Evolutionary conservation across 1,140 invertebrate genomes (phyloP).

Genomic region (Planococcus citri): DNA sequence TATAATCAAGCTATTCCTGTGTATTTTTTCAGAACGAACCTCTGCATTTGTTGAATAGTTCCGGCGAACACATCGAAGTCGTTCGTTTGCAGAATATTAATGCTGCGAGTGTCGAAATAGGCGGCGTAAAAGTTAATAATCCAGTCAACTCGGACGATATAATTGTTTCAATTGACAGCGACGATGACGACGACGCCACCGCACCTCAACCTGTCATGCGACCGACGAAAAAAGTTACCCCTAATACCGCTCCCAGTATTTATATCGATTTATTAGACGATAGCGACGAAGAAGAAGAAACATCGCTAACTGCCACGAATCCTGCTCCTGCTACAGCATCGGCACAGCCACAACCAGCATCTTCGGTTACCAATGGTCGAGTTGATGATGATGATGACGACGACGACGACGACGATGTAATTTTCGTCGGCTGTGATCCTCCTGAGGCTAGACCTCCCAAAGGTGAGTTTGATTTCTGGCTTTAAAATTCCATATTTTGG

Average conservation of each 20-base stretch:
- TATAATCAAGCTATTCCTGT: not conserved
- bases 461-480: not conserved
- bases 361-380: not conserved
- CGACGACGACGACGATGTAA: not conserved
- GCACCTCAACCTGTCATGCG: not conserved
- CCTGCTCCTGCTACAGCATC: not conserved
- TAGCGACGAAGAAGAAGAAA: not conserved
- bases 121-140: not conserved
- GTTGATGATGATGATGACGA: not conserved
- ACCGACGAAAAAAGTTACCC: not conserved
- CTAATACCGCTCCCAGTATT: not conserved
- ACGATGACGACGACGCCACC: not conserved
- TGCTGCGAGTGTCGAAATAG: not conserved
- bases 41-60: not conserved
- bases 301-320: not conserved
- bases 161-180: not conserved
- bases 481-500: not conserved
- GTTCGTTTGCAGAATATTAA: not conserved
- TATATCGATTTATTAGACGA: not conserved
- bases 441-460: not conserved
- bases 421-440: slow-evolving; percentile 8
- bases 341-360: not conserved
- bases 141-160: too few species aligned
- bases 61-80: not conserved
- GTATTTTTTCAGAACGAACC: not conserved